Base-by-base conservation (phyloP, 2,888 invertebrate genomes). In the Acrobasis repandana region DNA sequence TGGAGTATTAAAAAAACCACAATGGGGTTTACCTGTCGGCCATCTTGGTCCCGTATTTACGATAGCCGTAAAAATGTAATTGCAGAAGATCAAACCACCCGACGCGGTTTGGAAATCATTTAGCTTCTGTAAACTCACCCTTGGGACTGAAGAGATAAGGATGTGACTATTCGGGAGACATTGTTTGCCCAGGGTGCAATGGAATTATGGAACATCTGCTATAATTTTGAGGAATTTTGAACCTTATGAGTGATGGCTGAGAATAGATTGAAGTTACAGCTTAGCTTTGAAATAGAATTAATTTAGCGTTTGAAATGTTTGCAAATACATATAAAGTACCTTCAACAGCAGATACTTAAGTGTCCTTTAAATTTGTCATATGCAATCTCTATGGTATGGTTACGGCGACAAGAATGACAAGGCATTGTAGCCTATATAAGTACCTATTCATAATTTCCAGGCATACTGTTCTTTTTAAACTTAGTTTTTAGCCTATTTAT, bases 51-150 rank as follows among this genome's bases (percentile, higher is more conserved):
- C 81, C 78, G 72, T 83, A 79, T 89, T 90, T 88, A 89, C 83
- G 84, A 83, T 80, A 77, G 83, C 83, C 79, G 83, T 88, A 85
- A 88, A 90, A 85, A 81, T 79, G 85, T 89, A 89, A 90, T 90
- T 90, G 89, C 83, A 81, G 76, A 78, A 81, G 85, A 88, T 90
- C 89, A 89, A 88, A 87, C 80, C 79, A 57, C 66, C 87, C 88
- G 87, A 75, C 64, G 15, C 11, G 54, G 75, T 75, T 75, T 75
- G 74, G 72, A 74, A 72, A 62, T 58, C 43, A 18, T 18, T 5
- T 18, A 20, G 47, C 48, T 15, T 46, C 11, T 16, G 9, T 11
- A 50, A 66, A 61, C 61, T 60, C 33, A 16, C 51, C 33, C 66
- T 63, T 63, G 63, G 16, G 2, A 0, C 16, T 9, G 18, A 33